Percentiles rank a stretch among this genome's conserved stretches.
Evolutionary conservation across 1,140 invertebrate genomes (phyloP).

Genomic region (Charaxes varanes): DNA sequence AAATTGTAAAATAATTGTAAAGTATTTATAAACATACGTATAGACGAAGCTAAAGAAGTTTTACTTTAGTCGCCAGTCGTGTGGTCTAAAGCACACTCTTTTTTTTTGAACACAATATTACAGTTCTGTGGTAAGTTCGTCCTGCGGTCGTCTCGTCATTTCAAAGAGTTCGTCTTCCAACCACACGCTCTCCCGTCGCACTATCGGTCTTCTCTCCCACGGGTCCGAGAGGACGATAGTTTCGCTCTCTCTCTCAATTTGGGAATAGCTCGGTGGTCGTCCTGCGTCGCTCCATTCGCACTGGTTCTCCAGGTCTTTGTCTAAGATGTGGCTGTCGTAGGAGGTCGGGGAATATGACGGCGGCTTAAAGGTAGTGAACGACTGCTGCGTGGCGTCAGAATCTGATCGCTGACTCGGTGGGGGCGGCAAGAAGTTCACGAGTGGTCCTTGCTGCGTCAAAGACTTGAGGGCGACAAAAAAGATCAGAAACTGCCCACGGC

Average conservation of each 20-base stretch:
- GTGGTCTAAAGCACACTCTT: no score
- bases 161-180: conserved; percentile 83
- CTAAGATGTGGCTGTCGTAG: conserved; percentile 57
- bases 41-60: no score
- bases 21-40: no score
- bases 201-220: conserved; percentile 65
- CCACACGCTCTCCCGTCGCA: conserved; percentile 74
- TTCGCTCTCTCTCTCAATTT: conserved; percentile 57
- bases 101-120: conserved; percentile 37
- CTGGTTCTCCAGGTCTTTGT: conserved; percentile 58
- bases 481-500: no score
- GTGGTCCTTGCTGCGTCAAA: conserved; percentile 71
- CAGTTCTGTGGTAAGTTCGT: conserved; percentile 86
- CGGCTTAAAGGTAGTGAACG: conserved; percentile 76
- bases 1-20: no score
- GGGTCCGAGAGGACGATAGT: conserved; percentile 73
- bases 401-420: conserved; percentile 64
- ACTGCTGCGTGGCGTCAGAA: conserved; percentile 56
- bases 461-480: no score
- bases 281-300: conserved; percentile 65
- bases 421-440: conserved; percentile 79
- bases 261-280: conserved; percentile 72
- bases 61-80: no score
- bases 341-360: conserved; percentile 65
- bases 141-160: conserved; percentile 83